These are phyloP conservation scores for Ctena decussata DNA, from an alignment of 2,888 invertebrate species.

Conservation along the genomic window DNA sequence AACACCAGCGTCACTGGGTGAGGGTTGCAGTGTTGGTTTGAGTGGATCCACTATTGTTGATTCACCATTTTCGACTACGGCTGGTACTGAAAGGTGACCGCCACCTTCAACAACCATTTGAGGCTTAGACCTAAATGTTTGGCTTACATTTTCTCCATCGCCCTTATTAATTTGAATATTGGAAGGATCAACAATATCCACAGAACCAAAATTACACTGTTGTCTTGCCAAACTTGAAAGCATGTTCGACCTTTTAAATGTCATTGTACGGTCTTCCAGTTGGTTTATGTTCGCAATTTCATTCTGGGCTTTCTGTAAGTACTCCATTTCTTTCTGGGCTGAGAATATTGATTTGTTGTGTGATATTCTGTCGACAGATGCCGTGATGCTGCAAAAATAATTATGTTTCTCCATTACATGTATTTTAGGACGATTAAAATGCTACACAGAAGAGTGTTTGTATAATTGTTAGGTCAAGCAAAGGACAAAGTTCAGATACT, in stretches of 20 bases:
- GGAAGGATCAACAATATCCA: neutral
- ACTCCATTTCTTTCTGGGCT: neutral
- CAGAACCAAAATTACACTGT: neutral
- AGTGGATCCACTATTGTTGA: neutral
- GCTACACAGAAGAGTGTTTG: too few species aligned
- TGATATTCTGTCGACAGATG: neutral
- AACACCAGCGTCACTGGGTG: too few species aligned
- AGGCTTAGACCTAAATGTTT: neutral
- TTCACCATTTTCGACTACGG: neutral
- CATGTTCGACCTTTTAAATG: neutral
- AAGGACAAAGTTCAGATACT: too few species aligned
- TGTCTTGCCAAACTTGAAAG: neutral
- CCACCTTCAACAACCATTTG: neutral
- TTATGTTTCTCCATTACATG: too few species aligned
- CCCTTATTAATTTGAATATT: neutral
- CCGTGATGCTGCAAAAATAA: neutral
- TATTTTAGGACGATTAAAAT: too few species aligned
- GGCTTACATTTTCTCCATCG: too few species aligned
- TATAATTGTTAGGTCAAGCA: too few species aligned
- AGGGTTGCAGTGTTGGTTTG: neutral
- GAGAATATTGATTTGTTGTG: neutral
- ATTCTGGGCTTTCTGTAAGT: neutral
- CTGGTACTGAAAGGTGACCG: too few species aligned
- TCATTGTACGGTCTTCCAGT: neutral
- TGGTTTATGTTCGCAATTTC: neutral